Conservation (phyloP, 2,888 invertebrate species). For the Lymantria monacha region DNA sequence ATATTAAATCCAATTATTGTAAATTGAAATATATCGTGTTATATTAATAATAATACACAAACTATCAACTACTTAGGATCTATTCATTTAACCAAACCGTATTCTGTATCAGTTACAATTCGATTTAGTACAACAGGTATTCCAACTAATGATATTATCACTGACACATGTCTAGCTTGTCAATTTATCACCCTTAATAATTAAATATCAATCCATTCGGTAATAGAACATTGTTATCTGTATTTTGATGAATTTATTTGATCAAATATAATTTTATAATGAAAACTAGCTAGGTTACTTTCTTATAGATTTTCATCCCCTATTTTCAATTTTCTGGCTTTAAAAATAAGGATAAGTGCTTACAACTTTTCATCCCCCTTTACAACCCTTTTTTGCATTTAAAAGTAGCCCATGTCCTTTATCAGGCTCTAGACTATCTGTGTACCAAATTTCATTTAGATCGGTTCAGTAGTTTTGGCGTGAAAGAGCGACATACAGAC, state of each 20-base stretch:
- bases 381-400: too few species aligned
- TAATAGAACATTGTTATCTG: neutral
- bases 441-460: too few species aligned
- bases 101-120: slow-evolving; percentile 13
- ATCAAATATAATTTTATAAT: too few species aligned
- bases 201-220: slow-evolving; percentile 10
- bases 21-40: neutral
- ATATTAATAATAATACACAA: neutral
- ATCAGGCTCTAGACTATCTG: too few species aligned
- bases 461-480: too few species aligned
- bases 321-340: too few species aligned
- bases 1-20: neutral
- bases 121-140: slow-evolving; percentile 16
- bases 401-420: too few species aligned
- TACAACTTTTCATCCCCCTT: too few species aligned
- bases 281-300: too few species aligned
- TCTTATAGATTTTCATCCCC: too few species aligned
- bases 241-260: neutral
- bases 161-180: slow-evolving; percentile 29
- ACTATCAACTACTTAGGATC: neutral
- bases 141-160: slow-evolving; percentile 26
- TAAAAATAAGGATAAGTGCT: too few species aligned
- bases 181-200: slow-evolving; percentile 20
- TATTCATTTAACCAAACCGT: neutral
- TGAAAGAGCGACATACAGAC: too few species aligned